Base-by-base conservation (phyloP, 2,888 invertebrate genomes). In the Drepana falcataria region DNA sequence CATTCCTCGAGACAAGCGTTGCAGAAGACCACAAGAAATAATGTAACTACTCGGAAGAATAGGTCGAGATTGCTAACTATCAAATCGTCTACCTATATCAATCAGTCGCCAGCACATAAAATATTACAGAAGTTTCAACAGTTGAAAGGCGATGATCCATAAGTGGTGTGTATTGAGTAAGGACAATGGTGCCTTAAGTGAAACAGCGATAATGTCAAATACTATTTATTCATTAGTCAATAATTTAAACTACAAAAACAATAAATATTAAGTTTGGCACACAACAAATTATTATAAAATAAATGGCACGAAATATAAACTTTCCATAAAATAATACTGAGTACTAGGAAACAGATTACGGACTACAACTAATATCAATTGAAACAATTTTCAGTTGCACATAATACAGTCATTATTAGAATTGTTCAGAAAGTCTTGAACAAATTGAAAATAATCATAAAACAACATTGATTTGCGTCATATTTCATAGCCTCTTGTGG, bases 71-170 rank as follows among this genome's bases (percentile, higher is more conserved):
- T 79, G 49, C 52, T 68, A 9, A 75, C 81, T 0, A 77, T 76
- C 4, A 76, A 79, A 59, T 81, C 82, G 37, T 79, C 81, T 6
- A 63, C 69, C 33, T 63, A 56, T 37, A 54, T 76, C 1, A 71
- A 73, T 47, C 63, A 69, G 35, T 77, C 87, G 0, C 79, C 82
- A 0, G 86, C 75, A 1, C 80, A 83, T 44, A 85, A 73, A 56
- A 75, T 89, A 9, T 67, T 90, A 35, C 71, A 81, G 54, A 87
- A 77, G 63, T 90, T 90, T 60, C 66, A 73, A 35, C 68, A 80
- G 47, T 66, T 88, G 0, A 79, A 78, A 64, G 65, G 59, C 37
- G 69, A 78, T 6, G 82, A 87, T 58, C 58, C 55, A 9, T 53
- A 47, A 37, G 7, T 44, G 9, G 44, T 9, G 2, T 9, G 44